Conservation (phyloP, 2,888 invertebrate genomes). For the Eupelmus urozonus region DNA sequence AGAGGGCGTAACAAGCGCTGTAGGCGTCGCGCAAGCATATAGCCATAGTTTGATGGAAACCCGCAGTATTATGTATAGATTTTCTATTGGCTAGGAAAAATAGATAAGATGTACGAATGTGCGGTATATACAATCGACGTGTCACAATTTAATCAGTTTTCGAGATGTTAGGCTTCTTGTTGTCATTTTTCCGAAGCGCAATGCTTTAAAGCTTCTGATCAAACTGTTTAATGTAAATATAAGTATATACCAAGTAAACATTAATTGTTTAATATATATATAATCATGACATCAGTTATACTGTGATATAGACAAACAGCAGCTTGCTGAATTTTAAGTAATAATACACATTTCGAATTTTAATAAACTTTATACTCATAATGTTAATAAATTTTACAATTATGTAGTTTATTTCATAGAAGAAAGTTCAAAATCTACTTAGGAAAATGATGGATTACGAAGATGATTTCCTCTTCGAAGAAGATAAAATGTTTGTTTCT, state of each 20-base stretch:
- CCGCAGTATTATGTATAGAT: conserved; percentile 1
- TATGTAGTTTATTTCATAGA: conserved; percentile 19
- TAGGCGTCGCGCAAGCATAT: too few species aligned
- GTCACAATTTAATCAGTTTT: conserved; percentile 39
- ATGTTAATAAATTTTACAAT: neutral
- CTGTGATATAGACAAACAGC: neutral
- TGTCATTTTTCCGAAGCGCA: neutral
- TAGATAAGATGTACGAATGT: neutral
- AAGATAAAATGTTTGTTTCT: conserved; percentile 76
- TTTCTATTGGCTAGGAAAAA: conserved; percentile 34
- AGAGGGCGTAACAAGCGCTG: too few species aligned
- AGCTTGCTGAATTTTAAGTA: neutral
- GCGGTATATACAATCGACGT: conserved; percentile 10
- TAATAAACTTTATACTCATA: too few species aligned
- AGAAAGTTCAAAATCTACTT: conserved; percentile 18
- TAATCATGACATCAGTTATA: neutral
- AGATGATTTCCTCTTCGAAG: conserved; percentile 76
- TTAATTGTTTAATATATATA: too few species aligned
- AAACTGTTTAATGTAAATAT: neutral
- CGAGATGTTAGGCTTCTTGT: neutral
- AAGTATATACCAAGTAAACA: too few species aligned
- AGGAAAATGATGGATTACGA: conserved; percentile 71
- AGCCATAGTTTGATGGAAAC: conserved; percentile 17
- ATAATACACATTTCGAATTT: neutral
- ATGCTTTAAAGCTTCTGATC: neutral